These are phyloP conservation scores for Cirrhinus mrigala DNA, from an alignment of 2,797 vertebrate species.

Conservation along the genomic window DNA sequence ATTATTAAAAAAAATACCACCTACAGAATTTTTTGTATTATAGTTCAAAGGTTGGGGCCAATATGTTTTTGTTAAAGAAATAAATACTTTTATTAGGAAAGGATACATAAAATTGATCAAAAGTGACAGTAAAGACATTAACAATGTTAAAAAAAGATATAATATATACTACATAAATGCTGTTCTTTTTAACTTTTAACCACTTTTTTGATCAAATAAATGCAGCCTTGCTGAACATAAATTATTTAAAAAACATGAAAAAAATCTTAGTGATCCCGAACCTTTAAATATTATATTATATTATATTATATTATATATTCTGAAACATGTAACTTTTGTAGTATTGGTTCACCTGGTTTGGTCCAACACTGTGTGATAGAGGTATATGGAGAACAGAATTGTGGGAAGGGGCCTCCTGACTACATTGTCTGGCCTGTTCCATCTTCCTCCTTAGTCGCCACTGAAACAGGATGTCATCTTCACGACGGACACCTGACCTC, in stretches of 20 bases:
- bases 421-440: conserved; percentile 78
- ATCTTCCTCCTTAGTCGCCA: conserved; percentile 90
- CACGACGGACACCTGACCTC: conserved; percentile 66
- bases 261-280: neutral
- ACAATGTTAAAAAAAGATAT: neutral
- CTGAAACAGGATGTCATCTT: conserved; percentile 91
- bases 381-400: conserved; percentile 56
- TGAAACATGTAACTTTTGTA: neutral
- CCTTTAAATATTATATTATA: neutral
- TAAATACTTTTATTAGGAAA: neutral
- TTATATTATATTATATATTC: neutral
- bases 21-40: neutral
- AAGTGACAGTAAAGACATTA: neutral
- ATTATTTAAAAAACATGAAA: neutral
- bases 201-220: neutral
- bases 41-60: neutral
- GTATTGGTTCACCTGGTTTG: conserved; percentile 49
- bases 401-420: conserved; percentile 46
- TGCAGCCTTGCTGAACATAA: neutral
- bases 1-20: neutral
- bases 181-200: neutral
- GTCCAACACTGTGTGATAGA: conserved; percentile 54
- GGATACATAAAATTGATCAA: neutral
- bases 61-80: neutral
- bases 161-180: neutral